Evolutionary conservation across 2,797 vertebrate genomes (phyloP).

Genomic region (Malacoctenus gilli): DNA sequence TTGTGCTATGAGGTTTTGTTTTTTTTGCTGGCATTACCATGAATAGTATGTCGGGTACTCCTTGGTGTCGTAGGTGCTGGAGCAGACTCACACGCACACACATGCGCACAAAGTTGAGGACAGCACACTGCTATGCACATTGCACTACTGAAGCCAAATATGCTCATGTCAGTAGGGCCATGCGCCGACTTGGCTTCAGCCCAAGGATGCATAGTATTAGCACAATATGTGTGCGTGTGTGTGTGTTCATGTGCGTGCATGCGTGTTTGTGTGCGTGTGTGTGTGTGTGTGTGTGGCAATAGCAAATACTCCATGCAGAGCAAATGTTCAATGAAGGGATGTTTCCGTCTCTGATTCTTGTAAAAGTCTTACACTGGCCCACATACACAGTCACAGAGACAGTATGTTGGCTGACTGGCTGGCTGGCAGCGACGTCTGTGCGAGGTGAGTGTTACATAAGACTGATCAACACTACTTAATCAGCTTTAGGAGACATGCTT

Average conservation of each 20-base stretch:
- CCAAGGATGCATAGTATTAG: slow-evolving; percentile 27
- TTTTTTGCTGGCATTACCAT: no score
- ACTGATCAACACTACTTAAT: slow-evolving; percentile 77
- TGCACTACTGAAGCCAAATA: slow-evolving; percentile 30
- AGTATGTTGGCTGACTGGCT: slow-evolving; percentile 33
- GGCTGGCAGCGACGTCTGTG: slow-evolving; percentile 57
- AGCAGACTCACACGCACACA: slow-evolving; percentile 1
- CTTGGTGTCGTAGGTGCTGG: no score
- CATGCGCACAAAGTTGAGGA: slow-evolving; percentile 31
- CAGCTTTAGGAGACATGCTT: slow-evolving; percentile 78
- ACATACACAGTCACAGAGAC: slow-evolving; percentile 47
- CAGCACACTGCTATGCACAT: slow-evolving; percentile 32
- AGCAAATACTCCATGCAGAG: slow-evolving; percentile 22
- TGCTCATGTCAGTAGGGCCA: slow-evolving; percentile 28
- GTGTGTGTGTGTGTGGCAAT: slow-evolving; percentile 6
- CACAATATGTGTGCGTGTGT: no score
- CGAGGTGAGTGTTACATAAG: slow-evolving; percentile 75
- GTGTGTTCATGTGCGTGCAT: no score
- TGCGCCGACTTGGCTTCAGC: slow-evolving; percentile 25
- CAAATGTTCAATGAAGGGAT: no score
- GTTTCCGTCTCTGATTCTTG: no score
- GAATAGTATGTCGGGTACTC: no score
- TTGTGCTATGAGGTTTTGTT: no score
- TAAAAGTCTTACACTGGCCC: no score
- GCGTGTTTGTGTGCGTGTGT: slow-evolving; percentile 2